Evolutionary conservation across 2,113 vertebrate species (phyloP).

Genomic region (Puntigrus tetrazona): DNA sequence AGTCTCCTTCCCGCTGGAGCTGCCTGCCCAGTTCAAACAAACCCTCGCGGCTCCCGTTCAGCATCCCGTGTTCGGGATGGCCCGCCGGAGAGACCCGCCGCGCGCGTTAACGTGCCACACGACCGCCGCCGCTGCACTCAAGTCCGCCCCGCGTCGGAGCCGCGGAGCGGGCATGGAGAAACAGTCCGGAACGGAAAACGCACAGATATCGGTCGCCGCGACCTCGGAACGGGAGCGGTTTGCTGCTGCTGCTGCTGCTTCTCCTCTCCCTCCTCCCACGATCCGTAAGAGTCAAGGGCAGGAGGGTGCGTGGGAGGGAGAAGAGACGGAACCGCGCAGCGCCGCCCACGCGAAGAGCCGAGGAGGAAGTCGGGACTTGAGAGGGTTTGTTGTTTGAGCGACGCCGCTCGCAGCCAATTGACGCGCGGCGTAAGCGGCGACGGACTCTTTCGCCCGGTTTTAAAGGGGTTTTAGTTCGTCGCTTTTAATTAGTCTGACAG

Average conservation of each 20-base stretch:
- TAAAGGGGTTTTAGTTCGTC: neutral
- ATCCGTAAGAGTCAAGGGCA: conserved; percentile 54
- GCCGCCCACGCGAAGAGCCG: conserved; percentile 38
- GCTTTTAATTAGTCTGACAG: neutral
- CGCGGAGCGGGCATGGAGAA: conserved; percentile 56
- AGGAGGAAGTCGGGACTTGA: neutral
- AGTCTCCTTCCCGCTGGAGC: conserved; percentile 81
- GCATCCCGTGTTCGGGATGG: conserved; percentile 74
- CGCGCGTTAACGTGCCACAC: conserved; percentile 39
- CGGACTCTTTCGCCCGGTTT: neutral
- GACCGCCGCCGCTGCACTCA: conserved; percentile 18
- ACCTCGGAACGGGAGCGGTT: conserved; percentile 26
- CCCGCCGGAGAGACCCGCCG: conserved; percentile 40
- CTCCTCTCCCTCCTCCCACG: conserved; percentile 33
- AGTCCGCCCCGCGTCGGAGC: conserved; percentile 72
- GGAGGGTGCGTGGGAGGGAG: conserved; percentile 32
- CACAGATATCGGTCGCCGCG: neutral
- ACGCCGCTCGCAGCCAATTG: conserved; percentile 25
- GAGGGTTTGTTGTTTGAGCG: conserved; percentile 29
- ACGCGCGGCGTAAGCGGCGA: neutral
- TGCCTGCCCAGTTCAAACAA: conserved; percentile 81
- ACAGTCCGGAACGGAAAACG: conserved; percentile 1
- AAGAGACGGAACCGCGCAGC: conserved; percentile 12
- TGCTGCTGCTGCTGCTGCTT: conserved; percentile 36
- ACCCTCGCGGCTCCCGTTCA: conserved; percentile 79